A percentile compares a stretch with the other conserved stretches of the same genome.
phyloP scores from a whole-genome alignment of 2,888 invertebrate species.

The Pardosa pseudoannulata region DNA sequence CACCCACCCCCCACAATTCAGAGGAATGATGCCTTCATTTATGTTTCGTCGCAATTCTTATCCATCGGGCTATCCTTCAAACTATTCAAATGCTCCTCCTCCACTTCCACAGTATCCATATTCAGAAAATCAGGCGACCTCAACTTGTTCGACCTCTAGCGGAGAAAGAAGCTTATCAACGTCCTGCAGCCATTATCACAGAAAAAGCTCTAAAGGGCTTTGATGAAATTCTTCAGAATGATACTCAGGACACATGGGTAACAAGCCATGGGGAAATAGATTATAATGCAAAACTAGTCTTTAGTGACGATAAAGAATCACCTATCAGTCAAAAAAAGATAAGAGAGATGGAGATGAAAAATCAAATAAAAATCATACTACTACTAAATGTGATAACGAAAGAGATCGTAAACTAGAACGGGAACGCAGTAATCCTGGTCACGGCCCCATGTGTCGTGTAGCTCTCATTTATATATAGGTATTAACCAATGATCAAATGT shows the following conservation, averaged over 20 bases:
- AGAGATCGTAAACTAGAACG: too few relatives aligned
- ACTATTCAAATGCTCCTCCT: conserved; percentile 76
- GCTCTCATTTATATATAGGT: too few relatives aligned
- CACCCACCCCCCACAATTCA: conserved; percentile 75
- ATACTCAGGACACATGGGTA: conserved; percentile 88
- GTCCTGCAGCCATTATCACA: conserved; percentile 85
- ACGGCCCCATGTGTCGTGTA: too few relatives aligned
- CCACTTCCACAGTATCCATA: conserved; percentile 76
- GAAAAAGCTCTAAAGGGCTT: conserved; percentile 94
- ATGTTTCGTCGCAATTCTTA: conserved; percentile 77
- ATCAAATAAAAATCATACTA: too few relatives aligned
- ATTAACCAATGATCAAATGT: too few relatives aligned
- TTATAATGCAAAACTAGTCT: conserved; percentile 94
- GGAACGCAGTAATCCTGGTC: too few relatives aligned
- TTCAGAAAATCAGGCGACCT: conserved; percentile 72
- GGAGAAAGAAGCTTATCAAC: conserved; percentile 76
- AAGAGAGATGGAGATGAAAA: conserved; percentile 29
- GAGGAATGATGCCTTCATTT: conserved; percentile 77
- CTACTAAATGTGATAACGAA: too few relatives aligned
- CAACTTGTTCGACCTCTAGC: conserved; percentile 79
- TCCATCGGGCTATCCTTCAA: conserved; percentile 77
- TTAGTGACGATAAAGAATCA: conserved; percentile 91
- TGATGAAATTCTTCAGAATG: conserved; percentile 87
- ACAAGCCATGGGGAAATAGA: conserved; percentile 94
- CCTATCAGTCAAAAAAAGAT: conserved; percentile 74